Percentiles rank a stretch among this genome's conserved stretches.
Evolutionary conservation across 2,113 vertebrate species (phyloP).

Genomic region (Pachycephala philippinensis): DNA sequence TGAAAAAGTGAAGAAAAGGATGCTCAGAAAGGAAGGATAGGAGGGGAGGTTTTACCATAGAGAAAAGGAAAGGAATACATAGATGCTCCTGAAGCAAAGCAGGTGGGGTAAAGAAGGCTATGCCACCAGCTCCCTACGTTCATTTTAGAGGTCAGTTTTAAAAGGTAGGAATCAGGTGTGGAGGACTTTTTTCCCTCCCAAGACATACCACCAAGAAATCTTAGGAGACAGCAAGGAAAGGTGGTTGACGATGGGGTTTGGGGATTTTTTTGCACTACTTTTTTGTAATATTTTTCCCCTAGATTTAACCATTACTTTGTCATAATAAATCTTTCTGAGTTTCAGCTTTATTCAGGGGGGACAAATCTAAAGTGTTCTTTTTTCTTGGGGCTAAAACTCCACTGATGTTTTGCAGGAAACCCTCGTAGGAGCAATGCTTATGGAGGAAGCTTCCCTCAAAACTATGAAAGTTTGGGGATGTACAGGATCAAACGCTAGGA

Average conservation of each 20-base stretch:
- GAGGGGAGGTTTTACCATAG: not conserved
- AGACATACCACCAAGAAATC: not conserved
- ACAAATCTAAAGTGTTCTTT: not conserved
- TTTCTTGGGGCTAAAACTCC: too few species aligned
- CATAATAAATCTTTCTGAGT: not conserved
- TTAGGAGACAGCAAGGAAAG: not conserved
- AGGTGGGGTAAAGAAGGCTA: not conserved
- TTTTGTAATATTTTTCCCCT: not conserved
- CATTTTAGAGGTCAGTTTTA: not conserved
- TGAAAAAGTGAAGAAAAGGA: not conserved
- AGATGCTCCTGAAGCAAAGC: not conserved
- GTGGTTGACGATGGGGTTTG: not conserved
- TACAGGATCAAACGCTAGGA: not conserved
- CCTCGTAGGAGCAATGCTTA: not conserved
- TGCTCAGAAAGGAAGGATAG: not conserved
- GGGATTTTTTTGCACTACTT: not conserved
- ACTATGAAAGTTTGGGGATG: not conserved
- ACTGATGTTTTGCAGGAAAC: not conserved
- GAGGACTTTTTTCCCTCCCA: not conserved
- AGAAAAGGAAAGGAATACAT: not conserved
- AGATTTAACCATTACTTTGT: not conserved
- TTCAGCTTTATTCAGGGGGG: not conserved
- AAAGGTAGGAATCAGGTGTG: not conserved
- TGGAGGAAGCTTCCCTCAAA: not conserved
- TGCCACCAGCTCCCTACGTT: not conserved